Percentiles rank a stretch among this genome's conserved stretches.
Conservation (phyloP, 2,113 vertebrate genomes). For the Notarius lentiginosus region DNA sequence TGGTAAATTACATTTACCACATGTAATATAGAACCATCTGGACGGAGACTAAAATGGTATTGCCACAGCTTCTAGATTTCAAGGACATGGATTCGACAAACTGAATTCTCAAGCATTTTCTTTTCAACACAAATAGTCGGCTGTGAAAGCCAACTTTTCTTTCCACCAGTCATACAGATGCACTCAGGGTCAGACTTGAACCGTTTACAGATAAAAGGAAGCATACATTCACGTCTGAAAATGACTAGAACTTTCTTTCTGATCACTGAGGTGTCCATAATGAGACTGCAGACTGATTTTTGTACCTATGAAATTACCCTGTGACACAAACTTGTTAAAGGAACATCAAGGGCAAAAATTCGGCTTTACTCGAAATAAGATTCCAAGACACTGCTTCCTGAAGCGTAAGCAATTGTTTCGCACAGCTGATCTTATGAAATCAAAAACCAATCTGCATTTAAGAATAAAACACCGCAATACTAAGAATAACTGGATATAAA, state of each 20-base stretch:
- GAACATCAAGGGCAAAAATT: not conserved
- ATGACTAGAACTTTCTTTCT: not conserved
- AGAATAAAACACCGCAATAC: constrained; percentile 4
- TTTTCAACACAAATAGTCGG: not conserved
- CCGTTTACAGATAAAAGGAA: constrained; percentile 6
- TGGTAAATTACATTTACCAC: constrained; percentile 17
- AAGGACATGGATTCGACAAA: not conserved
- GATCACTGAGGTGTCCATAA: constrained; percentile 6
- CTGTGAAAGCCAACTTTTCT: not conserved
- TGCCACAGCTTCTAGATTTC: constrained; percentile 19
- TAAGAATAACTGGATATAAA: constrained; percentile 42
- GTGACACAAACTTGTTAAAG: not conserved
- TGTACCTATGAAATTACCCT: constrained; percentile 3
- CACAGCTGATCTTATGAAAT: not conserved
- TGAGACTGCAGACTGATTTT: not conserved
- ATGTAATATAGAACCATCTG: not conserved
- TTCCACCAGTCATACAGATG: constrained; percentile 6
- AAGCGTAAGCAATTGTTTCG: not conserved
- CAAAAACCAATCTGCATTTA: constrained; percentile 21
- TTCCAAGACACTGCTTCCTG: not conserved
- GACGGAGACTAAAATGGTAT: not conserved
- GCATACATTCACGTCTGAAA: not conserved
- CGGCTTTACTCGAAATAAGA: constrained; percentile 24
- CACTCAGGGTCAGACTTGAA: not conserved
- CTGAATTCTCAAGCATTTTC: not conserved